These are phyloP conservation scores for Lepidocyrtinus sp. DNA, from an alignment of 2,888 invertebrate species.

Conservation along the genomic window DNA sequence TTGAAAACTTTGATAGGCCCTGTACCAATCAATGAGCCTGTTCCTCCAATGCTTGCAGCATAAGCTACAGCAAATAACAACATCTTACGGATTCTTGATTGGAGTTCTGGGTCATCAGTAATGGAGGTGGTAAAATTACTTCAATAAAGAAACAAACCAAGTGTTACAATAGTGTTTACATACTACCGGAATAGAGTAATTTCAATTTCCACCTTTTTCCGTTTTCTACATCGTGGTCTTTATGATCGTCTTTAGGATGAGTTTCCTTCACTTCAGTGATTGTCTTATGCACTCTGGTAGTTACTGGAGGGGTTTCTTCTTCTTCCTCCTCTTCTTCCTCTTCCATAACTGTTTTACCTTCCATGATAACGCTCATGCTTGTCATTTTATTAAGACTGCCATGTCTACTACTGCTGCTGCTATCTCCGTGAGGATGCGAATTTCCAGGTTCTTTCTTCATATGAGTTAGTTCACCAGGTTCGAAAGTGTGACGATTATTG, in stretches of 20 bases:
- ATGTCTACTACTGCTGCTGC: not conserved
- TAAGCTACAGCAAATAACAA: conserved; percentile 65
- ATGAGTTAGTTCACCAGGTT: no score
- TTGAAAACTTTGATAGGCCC: conserved; percentile 67
- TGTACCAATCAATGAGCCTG: conserved; percentile 53
- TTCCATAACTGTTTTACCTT: conserved; percentile 16
- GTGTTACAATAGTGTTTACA: no score
- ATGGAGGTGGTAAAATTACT: not conserved
- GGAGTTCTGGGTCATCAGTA: not conserved
- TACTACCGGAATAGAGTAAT: no score
- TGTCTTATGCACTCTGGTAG: not conserved
- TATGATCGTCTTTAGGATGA: not conserved
- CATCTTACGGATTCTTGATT: conserved; percentile 63
- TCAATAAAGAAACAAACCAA: no score
- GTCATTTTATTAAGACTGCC: not conserved
- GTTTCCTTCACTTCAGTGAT: not conserved
- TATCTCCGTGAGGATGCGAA: not conserved
- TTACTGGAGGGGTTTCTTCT: no score
- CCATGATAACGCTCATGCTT: conserved; percentile 34
- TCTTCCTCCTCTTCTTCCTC: not conserved
- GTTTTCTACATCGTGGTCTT: not conserved
- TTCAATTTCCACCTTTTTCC: not conserved
- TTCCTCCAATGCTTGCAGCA: conserved; percentile 67
- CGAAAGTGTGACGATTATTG: no score
- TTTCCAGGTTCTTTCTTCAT: not conserved